Conservation (phyloP, 2,797 vertebrate genomes). For the Macropodus opercularis region DNA sequence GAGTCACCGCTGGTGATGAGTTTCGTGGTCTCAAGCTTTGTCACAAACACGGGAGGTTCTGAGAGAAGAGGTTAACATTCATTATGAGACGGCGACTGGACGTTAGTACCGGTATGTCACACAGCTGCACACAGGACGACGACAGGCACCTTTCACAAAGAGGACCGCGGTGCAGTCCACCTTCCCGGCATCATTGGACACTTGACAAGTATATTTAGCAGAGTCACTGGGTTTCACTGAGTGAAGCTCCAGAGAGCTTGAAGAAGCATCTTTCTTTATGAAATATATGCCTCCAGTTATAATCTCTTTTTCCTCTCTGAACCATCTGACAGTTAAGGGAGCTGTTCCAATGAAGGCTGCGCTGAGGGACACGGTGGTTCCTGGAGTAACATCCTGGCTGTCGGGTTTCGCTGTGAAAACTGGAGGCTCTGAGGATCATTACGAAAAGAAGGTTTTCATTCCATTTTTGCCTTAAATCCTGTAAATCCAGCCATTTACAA, state of each 20-base stretch:
- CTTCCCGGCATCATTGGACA: slow-evolving; percentile 92
- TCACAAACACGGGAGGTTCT: slow-evolving; percentile 89
- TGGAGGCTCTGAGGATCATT: slow-evolving; percentile 88
- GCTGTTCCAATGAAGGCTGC: slow-evolving; percentile 90
- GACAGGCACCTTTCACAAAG: slow-evolving; percentile 94
- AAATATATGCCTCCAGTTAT: slow-evolving; percentile 89
- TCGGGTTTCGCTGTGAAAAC: slow-evolving; percentile 88
- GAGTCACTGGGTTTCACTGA: slow-evolving; percentile 91
- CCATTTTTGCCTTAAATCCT: slow-evolving; percentile 49
- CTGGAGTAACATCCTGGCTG: slow-evolving; percentile 89
- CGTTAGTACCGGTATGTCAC: slow-evolving; percentile 35
- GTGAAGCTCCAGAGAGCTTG: slow-evolving; percentile 91
- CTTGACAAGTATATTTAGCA: slow-evolving; percentile 91
- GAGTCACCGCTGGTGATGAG: slow-evolving; percentile 86
- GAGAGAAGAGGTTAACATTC: slow-evolving; percentile 76
- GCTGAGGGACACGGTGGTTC: slow-evolving; percentile 88
- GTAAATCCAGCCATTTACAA: background rate
- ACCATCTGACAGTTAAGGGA: slow-evolving; percentile 91
- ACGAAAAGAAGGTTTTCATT: slow-evolving; percentile 49
- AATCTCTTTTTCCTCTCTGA: slow-evolving; percentile 90
- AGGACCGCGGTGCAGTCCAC: slow-evolving; percentile 87
- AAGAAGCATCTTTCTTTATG: slow-evolving; percentile 92
- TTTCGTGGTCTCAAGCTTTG: slow-evolving; percentile 87
- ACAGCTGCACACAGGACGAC: slow-evolving; percentile 40
- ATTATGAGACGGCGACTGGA: slow-evolving; percentile 50